Evolutionary conservation across 2,888 invertebrate genomes (phyloP).

Genomic region (Ornithoptera alexandrae): DNA sequence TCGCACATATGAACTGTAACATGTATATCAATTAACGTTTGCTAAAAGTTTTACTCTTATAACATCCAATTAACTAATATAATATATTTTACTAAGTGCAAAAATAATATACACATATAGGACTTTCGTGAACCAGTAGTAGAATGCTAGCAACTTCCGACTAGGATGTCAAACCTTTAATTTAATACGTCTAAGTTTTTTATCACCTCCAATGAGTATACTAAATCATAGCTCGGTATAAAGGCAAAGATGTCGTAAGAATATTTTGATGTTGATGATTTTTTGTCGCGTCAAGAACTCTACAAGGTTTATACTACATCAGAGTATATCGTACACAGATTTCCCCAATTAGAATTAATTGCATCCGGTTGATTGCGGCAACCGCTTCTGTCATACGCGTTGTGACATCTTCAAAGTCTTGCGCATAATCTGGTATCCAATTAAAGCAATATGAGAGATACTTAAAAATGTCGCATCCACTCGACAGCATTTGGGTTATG

Average conservation of each 20-base stretch:
- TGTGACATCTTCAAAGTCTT: slow-evolving; percentile 61
- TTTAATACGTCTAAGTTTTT: no score
- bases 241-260: no score
- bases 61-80: not conserved
- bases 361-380: slow-evolving; percentile 48
- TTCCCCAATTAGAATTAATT: slow-evolving; percentile 67
- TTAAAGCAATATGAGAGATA: slow-evolving; percentile 16
- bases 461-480: slow-evolving; percentile 41
- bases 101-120: not conserved
- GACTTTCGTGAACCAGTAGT: not conserved
- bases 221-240: no score
- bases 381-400: slow-evolving; percentile 40
- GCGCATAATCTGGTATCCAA: slow-evolving; percentile 35
- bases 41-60: not conserved
- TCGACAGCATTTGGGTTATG: slow-evolving; percentile 7
- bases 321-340: slow-evolving; percentile 44
- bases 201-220: no score
- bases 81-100: not conserved
- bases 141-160: not conserved
- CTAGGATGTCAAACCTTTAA: no score
- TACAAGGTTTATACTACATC: not conserved
- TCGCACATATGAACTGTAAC: slow-evolving; percentile 23
- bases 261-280: not conserved
- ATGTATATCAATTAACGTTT: not conserved
- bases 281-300: not conserved